Evolutionary conservation across 2,888 invertebrate species (phyloP).

Genomic region (Rapana venosa): DNA sequence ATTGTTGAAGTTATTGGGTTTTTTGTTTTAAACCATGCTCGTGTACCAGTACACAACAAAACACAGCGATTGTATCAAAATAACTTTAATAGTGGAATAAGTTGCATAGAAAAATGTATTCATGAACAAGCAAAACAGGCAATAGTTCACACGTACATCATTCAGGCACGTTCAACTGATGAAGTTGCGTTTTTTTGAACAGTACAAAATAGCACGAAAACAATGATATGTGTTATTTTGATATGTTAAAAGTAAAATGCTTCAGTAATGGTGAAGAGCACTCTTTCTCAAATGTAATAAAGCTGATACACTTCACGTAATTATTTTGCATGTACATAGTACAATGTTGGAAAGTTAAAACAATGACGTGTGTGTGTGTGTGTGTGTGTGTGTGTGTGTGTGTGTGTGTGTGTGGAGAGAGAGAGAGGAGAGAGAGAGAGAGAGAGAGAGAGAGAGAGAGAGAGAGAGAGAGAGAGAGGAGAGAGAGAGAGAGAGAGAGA

Average conservation of each 20-base stretch:
- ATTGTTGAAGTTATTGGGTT: not conserved
- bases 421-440: not conserved
- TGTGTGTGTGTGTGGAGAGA: not conserved
- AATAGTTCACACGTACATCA: not conserved
- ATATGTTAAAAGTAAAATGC: not conserved
- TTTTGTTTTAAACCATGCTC: no score
- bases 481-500: not conserved
- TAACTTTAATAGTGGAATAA: not conserved
- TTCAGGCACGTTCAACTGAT: not conserved
- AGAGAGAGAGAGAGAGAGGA: not conserved
- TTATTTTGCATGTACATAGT: not conserved
- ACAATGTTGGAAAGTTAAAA: not conserved
- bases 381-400: slow-evolving; percentile 15
- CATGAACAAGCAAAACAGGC: not conserved
- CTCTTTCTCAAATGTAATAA: no score
- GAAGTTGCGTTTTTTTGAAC: not conserved
- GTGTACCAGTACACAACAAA: not conserved
- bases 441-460: not conserved
- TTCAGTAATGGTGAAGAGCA: not conserved
- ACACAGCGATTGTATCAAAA: not conserved
- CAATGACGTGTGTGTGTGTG: not conserved
- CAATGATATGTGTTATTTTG: not conserved
- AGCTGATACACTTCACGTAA: no score
- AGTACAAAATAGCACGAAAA: not conserved
- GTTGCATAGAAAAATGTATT: not conserved